Conservation (phyloP, 2,888 invertebrate species). For the Girardia tigrina region DNA sequence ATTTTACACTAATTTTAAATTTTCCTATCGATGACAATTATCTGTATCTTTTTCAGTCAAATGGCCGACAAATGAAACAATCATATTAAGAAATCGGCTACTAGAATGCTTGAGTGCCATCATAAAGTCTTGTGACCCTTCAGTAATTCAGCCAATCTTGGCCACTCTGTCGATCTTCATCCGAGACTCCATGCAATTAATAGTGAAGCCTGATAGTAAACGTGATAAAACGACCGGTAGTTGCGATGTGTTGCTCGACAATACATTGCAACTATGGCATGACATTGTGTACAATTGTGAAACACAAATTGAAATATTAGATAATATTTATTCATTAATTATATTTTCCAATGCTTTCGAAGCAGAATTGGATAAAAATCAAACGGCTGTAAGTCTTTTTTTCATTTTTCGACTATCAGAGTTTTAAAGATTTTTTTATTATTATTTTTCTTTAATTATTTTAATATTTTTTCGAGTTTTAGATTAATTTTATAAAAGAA, state of each 20-base stretch:
- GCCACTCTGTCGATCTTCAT: neutral
- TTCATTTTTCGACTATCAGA: neutral
- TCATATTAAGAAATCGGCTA: neutral
- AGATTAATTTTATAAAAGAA: neutral
- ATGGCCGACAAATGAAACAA: neutral
- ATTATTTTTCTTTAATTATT: no score
- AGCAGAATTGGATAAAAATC: slow-evolving; percentile 14
- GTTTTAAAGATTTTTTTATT: neutral
- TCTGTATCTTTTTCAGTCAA: no score
- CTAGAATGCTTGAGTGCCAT: neutral
- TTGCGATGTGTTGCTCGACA: neutral
- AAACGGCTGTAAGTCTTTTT: slow-evolving; percentile 9
- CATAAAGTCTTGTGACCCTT: neutral
- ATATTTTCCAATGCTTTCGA: neutral
- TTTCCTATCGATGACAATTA: no score
- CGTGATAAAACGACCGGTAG: neutral
- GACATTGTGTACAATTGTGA: slow-evolving; percentile 17
- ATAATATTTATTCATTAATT: slow-evolving; percentile 15
- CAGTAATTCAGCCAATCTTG: neutral
- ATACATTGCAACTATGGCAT: neutral
- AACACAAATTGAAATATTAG: neutral
- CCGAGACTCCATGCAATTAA: neutral
- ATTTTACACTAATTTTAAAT: no score
- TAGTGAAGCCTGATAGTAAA: neutral
- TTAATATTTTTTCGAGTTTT: neutral